Percentiles rank a stretch among this genome's conserved stretches.
phyloP scores from a whole-genome alignment of 2,113 vertebrate species.

The Vimba vimba region DNA sequence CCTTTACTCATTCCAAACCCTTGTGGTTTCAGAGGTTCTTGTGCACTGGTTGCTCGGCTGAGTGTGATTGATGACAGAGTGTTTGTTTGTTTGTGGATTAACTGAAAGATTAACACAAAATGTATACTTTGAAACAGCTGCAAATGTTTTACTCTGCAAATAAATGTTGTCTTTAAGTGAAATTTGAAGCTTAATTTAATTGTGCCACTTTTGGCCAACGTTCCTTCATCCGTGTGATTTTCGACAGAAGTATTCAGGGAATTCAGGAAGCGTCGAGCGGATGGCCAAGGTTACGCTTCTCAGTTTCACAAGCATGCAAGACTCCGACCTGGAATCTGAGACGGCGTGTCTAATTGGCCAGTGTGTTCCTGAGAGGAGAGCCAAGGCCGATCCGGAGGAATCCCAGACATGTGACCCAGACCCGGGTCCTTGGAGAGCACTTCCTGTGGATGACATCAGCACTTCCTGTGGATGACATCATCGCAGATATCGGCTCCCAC shows the following conservation, averaged over 20 bases:
- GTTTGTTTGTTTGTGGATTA: too few species aligned
- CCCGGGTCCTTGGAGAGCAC: constrained; percentile 31
- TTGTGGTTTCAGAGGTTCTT: too few species aligned
- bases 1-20: too few species aligned
- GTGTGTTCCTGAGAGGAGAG: constrained; percentile 24
- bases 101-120: too few species aligned
- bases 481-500: constrained; percentile 34
- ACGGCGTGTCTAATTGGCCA: constrained; percentile 40
- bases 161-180: too few species aligned
- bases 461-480: constrained; percentile 53
- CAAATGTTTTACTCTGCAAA: too few species aligned
- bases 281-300: not conserved
- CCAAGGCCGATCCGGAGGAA: constrained; percentile 41
- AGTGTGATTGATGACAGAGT: too few species aligned
- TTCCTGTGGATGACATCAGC: constrained; percentile 52
- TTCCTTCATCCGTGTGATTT: not conserved
- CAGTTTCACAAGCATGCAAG: constrained; percentile 9
- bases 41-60: too few species aligned
- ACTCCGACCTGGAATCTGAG: constrained; percentile 34
- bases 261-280: not conserved
- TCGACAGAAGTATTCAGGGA: not conserved
- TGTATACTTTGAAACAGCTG: too few species aligned
- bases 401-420: constrained; percentile 53
- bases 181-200: not conserved
- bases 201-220: not conserved